phyloP scores from a whole-genome alignment of 1,140 invertebrate species.

The Dufourea novaeangliae region DNA sequence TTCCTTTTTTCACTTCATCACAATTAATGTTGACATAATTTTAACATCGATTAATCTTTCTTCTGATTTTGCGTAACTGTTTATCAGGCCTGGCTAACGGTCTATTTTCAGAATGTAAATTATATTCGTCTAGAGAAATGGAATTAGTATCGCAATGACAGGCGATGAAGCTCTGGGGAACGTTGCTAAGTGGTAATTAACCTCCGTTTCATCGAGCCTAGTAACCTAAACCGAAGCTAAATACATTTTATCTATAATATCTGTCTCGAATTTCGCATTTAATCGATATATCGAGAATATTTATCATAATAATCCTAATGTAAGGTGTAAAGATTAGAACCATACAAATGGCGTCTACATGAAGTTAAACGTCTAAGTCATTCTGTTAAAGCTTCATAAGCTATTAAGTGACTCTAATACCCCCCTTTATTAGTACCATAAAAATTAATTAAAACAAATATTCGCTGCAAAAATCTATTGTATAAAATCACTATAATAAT shows the following conservation, averaged over 20 bases:
- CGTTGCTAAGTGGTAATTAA: slow-evolving; percentile 68
- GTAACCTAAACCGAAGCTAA: slow-evolving; percentile 52
- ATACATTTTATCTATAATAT: slow-evolving; percentile 30
- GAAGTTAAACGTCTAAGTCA: not conserved
- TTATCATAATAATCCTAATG: not conserved
- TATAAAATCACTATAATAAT: too few relatives aligned
- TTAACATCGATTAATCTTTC: not conserved
- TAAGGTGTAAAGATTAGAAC: not conserved
- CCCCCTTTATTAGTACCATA: too few relatives aligned
- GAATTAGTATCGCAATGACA: slow-evolving; percentile 4
- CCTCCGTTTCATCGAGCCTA: slow-evolving; percentile 45
- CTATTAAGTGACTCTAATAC: not conserved
- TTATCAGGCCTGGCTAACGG: not conserved
- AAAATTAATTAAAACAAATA: too few relatives aligned
- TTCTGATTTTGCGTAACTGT: not conserved
- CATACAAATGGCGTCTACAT: not conserved
- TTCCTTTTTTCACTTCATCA: too few relatives aligned
- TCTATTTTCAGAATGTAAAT: slow-evolving; percentile 2
- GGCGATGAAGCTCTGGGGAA: slow-evolving; percentile 5
- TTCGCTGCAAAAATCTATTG: too few relatives aligned
- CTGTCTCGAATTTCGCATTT: not conserved
- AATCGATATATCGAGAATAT: not conserved
- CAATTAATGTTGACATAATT: too few relatives aligned
- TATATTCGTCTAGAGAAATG: slow-evolving; percentile 16
- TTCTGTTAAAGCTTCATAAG: not conserved